Evolutionary conservation across 2,888 invertebrate genomes (phyloP).

Genomic region (Amblyjoppa fuscipennis): DNA sequence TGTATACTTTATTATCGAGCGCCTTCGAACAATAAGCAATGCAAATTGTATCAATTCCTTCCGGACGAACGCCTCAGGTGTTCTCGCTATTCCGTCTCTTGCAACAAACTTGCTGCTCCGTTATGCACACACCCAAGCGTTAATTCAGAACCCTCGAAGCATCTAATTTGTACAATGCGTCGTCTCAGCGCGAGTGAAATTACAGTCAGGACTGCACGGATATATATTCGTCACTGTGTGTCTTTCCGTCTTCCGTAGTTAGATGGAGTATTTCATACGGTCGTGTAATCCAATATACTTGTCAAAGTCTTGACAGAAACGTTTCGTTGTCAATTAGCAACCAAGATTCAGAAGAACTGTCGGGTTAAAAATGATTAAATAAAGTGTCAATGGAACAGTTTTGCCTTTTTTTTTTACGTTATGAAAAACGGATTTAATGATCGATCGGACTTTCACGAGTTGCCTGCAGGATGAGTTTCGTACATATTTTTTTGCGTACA

Average conservation of each 20-base stretch:
- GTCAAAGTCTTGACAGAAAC: too few relatives aligned
- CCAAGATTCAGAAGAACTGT: too few relatives aligned
- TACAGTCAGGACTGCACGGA: neutral
- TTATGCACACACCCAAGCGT: neutral
- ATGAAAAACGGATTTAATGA: too few relatives aligned
- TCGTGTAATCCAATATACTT: too few relatives aligned
- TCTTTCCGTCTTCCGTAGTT: neutral
- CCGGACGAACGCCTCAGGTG: neutral
- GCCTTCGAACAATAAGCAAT: neutral
- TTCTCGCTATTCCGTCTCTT: neutral
- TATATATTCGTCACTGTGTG: slow-evolving; percentile 4
- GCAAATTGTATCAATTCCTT: neutral
- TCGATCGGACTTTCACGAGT: too few relatives aligned
- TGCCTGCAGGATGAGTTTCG: too few relatives aligned
- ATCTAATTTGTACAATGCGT: slow-evolving; percentile 1
- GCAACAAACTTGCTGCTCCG: neutral
- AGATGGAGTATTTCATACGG: too few relatives aligned
- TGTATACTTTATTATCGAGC: neutral
- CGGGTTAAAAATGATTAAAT: too few relatives aligned
- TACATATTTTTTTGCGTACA: too few relatives aligned
- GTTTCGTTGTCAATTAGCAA: too few relatives aligned
- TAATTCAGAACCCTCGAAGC: neutral
- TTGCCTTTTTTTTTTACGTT: too few relatives aligned
- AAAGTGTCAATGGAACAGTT: too few relatives aligned
- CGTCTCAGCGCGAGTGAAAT: neutral